Conservation (phyloP, 2,888 invertebrate species). For the Ophion obscuratus region DNA sequence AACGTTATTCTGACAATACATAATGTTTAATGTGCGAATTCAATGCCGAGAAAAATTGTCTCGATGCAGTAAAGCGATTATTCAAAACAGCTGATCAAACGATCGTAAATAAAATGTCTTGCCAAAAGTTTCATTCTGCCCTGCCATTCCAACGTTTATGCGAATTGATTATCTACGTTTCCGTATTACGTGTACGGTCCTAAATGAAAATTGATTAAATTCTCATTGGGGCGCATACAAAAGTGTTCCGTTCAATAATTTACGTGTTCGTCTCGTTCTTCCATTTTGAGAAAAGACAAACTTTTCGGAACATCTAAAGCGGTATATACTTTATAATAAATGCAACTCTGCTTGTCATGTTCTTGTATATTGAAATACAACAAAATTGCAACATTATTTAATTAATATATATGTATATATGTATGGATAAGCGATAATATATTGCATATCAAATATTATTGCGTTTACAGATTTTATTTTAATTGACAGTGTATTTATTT, state of each 20-base stretch:
- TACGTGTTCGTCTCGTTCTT: slow-evolving; percentile 24
- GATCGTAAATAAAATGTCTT: slow-evolving; percentile 35
- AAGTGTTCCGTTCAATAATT: neutral
- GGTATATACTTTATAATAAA: slow-evolving; percentile 14
- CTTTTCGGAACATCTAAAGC: slow-evolving; percentile 39
- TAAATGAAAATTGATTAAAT: neutral
- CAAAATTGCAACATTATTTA: slow-evolving; percentile 54
- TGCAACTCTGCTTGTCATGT: slow-evolving; percentile 38
- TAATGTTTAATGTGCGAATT: slow-evolving; percentile 49
- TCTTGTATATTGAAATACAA: slow-evolving; percentile 38
- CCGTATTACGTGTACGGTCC: neutral
- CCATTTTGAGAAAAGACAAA: slow-evolving; percentile 30
- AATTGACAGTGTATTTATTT: slow-evolving; percentile 8
- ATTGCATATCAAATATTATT: slow-evolving; percentile 68
- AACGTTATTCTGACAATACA: slow-evolving; percentile 62
- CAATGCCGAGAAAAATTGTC: slow-evolving; percentile 5
- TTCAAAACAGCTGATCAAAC: slow-evolving; percentile 36
- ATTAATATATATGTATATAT: slow-evolving; percentile 66
- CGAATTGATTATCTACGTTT: slow-evolving; percentile 35
- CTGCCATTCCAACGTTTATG: slow-evolving; percentile 46
- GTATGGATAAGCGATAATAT: slow-evolving; percentile 69
- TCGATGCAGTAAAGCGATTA: slow-evolving; percentile 11
- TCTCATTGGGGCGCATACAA: neutral
- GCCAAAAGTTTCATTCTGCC: slow-evolving; percentile 43
- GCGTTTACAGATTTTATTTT: neutral